Percentiles rank a stretch among this genome's conserved stretches.
Conservation (phyloP, 2,113 vertebrate genomes). For the Centropristis striata region DNA sequence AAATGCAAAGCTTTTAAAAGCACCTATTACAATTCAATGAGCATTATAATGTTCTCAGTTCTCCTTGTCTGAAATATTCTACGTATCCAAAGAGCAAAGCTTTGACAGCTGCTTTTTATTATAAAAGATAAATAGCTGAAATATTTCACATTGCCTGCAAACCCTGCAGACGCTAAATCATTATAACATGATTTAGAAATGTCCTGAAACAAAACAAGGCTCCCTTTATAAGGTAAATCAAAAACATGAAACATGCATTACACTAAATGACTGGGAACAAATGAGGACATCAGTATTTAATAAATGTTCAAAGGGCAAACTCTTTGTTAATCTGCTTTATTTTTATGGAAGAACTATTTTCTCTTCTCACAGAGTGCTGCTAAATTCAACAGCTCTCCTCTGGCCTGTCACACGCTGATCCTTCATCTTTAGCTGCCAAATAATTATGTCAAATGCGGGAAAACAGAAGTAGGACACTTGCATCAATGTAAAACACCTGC, state of each 20-base stretch:
- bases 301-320: not conserved
- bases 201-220: slow-evolving; percentile 25
- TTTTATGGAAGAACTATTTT: slow-evolving; percentile 1
- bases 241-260: slow-evolving; percentile 6
- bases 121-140: slow-evolving; percentile 26
- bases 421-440: slow-evolving; percentile 28
- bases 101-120: slow-evolving; percentile 51
- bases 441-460: not conserved
- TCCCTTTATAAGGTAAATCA: not conserved
- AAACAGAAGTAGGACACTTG: not conserved
- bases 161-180: slow-evolving; percentile 13
- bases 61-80: not conserved
- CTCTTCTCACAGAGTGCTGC: slow-evolving; percentile 60
- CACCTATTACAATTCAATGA: not conserved
- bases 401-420: slow-evolving; percentile 41
- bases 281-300: not conserved
- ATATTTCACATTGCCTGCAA: slow-evolving; percentile 29
- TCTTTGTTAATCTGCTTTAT: not conserved
- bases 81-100: not conserved
- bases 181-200: slow-evolving; percentile 2
- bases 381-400: slow-evolving; percentile 73
- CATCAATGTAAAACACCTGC: slow-evolving; percentile 9
- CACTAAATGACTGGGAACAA: not conserved
- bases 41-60: not conserved
- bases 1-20: not conserved